Evolutionary conservation across 2,888 invertebrate genomes (phyloP).

Genomic region (Anaspis maculata): DNA sequence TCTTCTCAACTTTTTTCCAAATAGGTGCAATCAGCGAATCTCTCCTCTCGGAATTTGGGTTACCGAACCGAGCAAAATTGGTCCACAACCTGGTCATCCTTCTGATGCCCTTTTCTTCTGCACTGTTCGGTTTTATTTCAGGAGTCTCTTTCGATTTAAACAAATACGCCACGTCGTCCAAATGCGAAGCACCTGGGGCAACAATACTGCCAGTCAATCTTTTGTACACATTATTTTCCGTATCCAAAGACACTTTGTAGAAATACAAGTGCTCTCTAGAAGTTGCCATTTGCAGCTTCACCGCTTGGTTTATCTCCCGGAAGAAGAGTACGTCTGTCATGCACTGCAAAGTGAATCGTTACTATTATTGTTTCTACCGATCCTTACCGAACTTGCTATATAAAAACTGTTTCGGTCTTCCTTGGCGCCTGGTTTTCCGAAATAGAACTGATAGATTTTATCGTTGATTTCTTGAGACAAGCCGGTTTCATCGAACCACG

Average conservation of each 20-base stretch:
- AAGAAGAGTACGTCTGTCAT: background rate
- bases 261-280: constrained; percentile 27
- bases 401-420: background rate
- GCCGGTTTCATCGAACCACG: too few relatives aligned
- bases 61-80: constrained; percentile 26
- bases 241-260: constrained; percentile 27
- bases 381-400: background rate
- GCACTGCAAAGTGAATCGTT: constrained; percentile 1
- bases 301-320: too few relatives aligned
- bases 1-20: constrained; percentile 16
- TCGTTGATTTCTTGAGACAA: background rate
- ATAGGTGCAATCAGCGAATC: constrained; percentile 13
- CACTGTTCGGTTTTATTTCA: constrained; percentile 17
- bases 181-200: constrained; percentile 22
- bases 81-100: constrained; percentile 27
- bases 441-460: background rate
- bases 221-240: constrained; percentile 21
- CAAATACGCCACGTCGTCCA: constrained; percentile 25
- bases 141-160: constrained; percentile 18
- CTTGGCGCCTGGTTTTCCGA: background rate
- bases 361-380: background rate
- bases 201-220: too few relatives aligned
- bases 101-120: constrained; percentile 23
- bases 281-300: constrained; percentile 20
- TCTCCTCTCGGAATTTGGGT: constrained; percentile 18